These are phyloP conservation scores for Drosophila kambysellisi DNA, from an alignment of 2,888 invertebrate genomes.

Conservation along the genomic window DNA sequence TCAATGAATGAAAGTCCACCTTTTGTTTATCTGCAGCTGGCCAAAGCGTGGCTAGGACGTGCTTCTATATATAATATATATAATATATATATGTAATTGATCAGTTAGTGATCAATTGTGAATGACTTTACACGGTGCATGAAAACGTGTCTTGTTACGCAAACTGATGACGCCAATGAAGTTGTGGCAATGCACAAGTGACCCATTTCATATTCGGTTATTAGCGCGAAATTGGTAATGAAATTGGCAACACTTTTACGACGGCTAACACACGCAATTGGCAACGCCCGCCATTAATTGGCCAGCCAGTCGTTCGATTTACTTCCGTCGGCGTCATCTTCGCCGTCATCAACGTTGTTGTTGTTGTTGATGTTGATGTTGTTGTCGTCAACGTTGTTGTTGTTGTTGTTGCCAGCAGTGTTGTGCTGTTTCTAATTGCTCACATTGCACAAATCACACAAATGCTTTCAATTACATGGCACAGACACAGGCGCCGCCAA, in stretches of 20 bases:
- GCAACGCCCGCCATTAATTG: constrained; percentile 9
- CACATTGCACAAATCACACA: constrained; percentile 80
- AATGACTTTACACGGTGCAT: constrained; percentile 13
- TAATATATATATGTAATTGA: background rate
- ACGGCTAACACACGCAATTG: constrained; percentile 18
- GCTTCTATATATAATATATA: background rate
- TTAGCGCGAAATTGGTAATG: constrained; percentile 71
- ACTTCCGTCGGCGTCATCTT: constrained; percentile 36
- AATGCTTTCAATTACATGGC: constrained; percentile 78
- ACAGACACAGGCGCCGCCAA: constrained; percentile 56
- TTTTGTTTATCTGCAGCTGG: constrained; percentile 2
- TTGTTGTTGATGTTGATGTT: constrained; percentile 5
- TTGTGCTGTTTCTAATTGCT: constrained; percentile 60
- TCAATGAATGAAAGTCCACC: constrained; percentile 30
- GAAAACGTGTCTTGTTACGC: constrained; percentile 41
- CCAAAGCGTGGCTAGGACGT: constrained; percentile 36
- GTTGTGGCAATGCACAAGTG: constrained; percentile 9
- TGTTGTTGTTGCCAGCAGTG: constrained; percentile 17
- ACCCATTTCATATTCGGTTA: constrained; percentile 44
- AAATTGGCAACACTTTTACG: constrained; percentile 72
- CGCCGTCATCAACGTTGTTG: constrained; percentile 7
- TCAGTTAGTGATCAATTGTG: constrained; percentile 5
- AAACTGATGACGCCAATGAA: constrained; percentile 36
- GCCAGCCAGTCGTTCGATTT: constrained; percentile 40
- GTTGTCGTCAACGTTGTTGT: background rate